Conservation (phyloP, 1,140 invertebrate species). For the Macrobrachium rosenbergii region DNA sequence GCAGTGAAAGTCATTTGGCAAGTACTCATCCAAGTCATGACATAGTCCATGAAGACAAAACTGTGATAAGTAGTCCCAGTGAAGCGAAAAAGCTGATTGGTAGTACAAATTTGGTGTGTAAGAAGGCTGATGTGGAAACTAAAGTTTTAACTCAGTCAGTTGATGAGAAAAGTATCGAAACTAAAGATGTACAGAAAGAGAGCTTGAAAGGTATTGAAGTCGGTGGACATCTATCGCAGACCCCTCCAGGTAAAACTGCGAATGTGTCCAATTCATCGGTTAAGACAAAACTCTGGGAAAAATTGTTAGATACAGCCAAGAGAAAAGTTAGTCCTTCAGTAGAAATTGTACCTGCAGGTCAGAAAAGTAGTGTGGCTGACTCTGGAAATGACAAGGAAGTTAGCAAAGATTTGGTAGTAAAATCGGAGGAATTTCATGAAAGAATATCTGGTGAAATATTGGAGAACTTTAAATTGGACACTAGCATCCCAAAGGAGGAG, state of each 20-base stretch:
- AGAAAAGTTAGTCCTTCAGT: background rate
- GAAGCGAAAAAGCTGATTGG: background rate
- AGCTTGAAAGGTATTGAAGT: background rate
- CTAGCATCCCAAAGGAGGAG: no score
- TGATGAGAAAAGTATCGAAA: background rate
- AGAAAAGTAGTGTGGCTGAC: no score
- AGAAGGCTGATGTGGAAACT: no score
- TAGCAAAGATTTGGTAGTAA: no score
- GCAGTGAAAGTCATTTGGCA: background rate
- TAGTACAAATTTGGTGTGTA: background rate
- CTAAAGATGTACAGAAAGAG: background rate
- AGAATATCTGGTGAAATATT: no score
- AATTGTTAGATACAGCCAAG: background rate
- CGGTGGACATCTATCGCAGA: background rate
- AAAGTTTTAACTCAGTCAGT: no score
- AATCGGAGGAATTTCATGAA: no score
- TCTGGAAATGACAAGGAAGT: no score
- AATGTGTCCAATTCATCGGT: background rate
- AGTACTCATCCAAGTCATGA: no score
- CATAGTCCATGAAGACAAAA: background rate
- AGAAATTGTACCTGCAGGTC: no score
- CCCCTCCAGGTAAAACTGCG: background rate
- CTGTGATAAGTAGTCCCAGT: constrained; percentile 7
- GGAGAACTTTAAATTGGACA: no score
- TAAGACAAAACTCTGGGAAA: constrained; percentile 15